phyloP scores from a whole-genome alignment of 2,113 vertebrate genomes.

The Melanerpes formicivorus region DNA sequence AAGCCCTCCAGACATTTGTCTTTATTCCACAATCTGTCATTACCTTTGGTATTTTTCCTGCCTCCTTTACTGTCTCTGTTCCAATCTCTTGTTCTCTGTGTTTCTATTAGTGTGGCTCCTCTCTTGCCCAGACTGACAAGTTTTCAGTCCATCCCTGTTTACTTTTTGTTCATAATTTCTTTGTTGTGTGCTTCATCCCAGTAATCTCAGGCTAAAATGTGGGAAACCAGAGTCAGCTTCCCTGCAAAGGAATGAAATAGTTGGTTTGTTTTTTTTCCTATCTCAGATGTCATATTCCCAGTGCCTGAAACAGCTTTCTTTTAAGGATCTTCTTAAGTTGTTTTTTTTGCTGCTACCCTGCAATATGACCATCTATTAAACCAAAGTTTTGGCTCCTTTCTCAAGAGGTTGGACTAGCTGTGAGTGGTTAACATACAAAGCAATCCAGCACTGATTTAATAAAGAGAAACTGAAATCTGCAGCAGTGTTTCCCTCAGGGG shows the following conservation, averaged over 20 bases:
- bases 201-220: not conserved
- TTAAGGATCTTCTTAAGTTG: not conserved
- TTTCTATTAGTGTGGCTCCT: not conserved
- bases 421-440: not conserved
- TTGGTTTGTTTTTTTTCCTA: not conserved
- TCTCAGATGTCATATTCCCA: not conserved
- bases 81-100: not conserved
- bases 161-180: not conserved
- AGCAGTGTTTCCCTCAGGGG: not conserved
- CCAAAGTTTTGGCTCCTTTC: not conserved
- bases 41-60: slow-evolving; percentile 10
- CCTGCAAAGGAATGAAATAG: not conserved
- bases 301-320: not conserved
- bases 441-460: not conserved
- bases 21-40: slow-evolving; percentile 48
- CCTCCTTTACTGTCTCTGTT: not conserved
- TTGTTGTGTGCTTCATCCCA: not conserved
- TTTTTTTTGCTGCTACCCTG: not conserved
- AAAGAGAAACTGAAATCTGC: not conserved
- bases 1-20: slow-evolving; percentile 45
- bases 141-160: not conserved
- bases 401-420: not conserved
- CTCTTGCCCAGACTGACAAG: not conserved
- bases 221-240: not conserved
- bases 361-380: not conserved